phyloP scores from a whole-genome alignment of 2,888 invertebrate species.

The Buathra laborator region DNA sequence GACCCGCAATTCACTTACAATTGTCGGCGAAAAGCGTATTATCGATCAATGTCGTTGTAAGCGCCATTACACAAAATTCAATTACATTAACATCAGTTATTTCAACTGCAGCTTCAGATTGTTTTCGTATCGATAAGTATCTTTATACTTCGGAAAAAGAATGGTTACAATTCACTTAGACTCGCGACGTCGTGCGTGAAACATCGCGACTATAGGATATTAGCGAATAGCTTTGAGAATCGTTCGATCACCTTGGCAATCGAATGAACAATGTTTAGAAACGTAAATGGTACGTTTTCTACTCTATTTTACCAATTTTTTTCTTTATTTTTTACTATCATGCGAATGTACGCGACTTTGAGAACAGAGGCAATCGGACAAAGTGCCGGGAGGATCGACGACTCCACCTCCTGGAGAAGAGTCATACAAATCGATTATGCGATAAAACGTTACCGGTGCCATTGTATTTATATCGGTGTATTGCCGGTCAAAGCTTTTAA shows the following conservation, averaged over 20 bases:
- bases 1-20: neutral
- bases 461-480: conserved; percentile 8
- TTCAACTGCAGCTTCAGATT: neutral
- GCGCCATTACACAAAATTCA: neutral
- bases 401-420: neutral
- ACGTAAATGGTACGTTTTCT: neutral
- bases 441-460: neutral
- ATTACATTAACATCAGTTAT: neutral
- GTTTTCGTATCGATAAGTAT: neutral
- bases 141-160: neutral
- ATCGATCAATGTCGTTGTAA: neutral
- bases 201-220: neutral
- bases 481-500: conserved; percentile 8
- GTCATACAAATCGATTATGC: conserved; percentile 7
- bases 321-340: neutral
- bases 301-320: neutral
- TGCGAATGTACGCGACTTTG: too few species aligned
- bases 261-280: neutral
- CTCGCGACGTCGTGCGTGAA: neutral
- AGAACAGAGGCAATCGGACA: conserved; percentile 9
- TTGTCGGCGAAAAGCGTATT: neutral
- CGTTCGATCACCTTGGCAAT: neutral
- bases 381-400: conserved; percentile 36
- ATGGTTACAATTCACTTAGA: neutral
- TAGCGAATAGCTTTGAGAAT: neutral